A percentile compares a stretch with the other conserved stretches of the same genome.
phyloP scores from a whole-genome alignment of 1,140 invertebrate species.

The Caenorhabditis latens region DNA sequence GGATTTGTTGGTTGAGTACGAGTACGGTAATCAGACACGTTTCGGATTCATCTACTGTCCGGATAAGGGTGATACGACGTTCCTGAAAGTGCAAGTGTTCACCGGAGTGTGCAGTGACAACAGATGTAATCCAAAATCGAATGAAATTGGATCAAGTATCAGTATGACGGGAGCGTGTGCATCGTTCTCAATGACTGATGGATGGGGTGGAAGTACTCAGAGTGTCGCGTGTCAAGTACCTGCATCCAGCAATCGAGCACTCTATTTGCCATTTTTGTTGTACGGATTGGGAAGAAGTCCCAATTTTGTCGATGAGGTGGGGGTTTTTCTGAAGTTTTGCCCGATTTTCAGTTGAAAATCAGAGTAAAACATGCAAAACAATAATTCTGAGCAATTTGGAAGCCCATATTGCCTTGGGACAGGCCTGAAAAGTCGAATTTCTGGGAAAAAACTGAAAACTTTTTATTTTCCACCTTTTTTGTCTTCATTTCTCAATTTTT shows the following conservation, averaged over 20 bases:
- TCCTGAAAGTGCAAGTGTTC: conserved; percentile 76
- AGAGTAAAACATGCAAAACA: no score
- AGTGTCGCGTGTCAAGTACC: conserved; percentile 84
- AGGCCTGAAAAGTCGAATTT: no score
- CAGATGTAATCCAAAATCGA: conserved; percentile 25
- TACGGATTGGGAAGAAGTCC: conserved; percentile 95
- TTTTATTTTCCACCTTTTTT: no score
- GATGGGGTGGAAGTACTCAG: conserved; percentile 68
- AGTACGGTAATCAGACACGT: conserved; percentile 41
- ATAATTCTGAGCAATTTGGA: no score
- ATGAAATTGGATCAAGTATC: conserved; percentile 73
- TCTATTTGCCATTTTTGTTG: conserved; percentile 92
- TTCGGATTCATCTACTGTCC: conserved; percentile 75
- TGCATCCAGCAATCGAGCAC: conserved; percentile 90
- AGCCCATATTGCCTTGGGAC: no score
- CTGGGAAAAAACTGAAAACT: no score
- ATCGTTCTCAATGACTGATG: conserved; percentile 73
- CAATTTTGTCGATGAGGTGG: conserved; percentile 92
- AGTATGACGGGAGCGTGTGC: conserved; percentile 74
- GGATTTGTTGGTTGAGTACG: conserved; percentile 74
- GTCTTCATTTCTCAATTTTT: no score
- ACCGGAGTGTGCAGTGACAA: conserved; percentile 68
- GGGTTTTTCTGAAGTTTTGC: no score
- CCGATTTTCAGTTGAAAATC: no score
- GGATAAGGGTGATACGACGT: conserved; percentile 77